Evolutionary conservation across 64 coral and sea anemone species (phyloP).

Genomic region (Pachyseris speciosa): DNA sequence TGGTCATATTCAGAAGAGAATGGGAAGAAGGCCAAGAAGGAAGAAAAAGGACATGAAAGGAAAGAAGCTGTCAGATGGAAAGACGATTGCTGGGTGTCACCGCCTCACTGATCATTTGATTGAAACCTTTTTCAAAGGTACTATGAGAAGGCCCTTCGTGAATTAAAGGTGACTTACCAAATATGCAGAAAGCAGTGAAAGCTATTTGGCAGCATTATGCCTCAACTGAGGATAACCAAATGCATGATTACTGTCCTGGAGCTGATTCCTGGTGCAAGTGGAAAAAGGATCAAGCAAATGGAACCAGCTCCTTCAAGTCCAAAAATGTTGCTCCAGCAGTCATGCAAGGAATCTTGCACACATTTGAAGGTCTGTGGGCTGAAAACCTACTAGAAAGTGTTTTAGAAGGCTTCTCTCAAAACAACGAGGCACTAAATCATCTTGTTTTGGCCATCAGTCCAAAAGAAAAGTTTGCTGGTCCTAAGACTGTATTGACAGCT

Average conservation of each 20-base stretch:
- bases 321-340: no score
- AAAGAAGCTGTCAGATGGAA: slow-evolving; percentile 21
- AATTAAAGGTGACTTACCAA: slow-evolving; percentile 5
- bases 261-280: slow-evolving; percentile 38
- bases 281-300: slow-evolving; percentile 33
- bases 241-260: slow-evolving; percentile 47
- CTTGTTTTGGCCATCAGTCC: no score
- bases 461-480: no score
- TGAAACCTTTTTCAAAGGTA: slow-evolving; percentile 14
- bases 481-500: slow-evolving; percentile 33
- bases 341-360: background rate
- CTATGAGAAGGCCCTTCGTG: slow-evolving; percentile 24
- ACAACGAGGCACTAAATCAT: slow-evolving; percentile 55
- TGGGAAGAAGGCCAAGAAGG: slow-evolving; percentile 4
- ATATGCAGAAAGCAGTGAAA: no score
- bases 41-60: no score
- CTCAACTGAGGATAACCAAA: no score
- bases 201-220: no score
- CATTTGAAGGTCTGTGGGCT: background rate
- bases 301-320: slow-evolving; percentile 4
- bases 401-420: slow-evolving; percentile 5
- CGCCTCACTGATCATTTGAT: background rate
- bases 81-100: slow-evolving; percentile 20
- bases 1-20: slow-evolving; percentile 1
- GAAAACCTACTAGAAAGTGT: slow-evolving; percentile 18